These are phyloP conservation scores for Drosophila obscura DNA, from an alignment of 1,140 invertebrate species.

Conservation along the genomic window DNA sequence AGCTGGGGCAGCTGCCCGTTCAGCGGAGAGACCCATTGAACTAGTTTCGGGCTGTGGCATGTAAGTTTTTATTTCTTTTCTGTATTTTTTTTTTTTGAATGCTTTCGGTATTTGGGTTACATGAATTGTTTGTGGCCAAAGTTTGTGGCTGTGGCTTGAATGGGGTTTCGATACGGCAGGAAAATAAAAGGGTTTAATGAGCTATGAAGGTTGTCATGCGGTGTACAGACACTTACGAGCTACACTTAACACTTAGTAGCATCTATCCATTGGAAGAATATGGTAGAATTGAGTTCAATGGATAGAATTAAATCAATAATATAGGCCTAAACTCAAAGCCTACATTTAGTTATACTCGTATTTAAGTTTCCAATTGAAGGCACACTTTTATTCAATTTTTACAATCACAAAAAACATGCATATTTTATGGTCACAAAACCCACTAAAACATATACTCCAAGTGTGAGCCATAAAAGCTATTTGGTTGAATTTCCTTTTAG, in stretches of 20 bases:
- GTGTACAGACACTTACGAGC: not conserved
- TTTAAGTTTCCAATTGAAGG: no score
- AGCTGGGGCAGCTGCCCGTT: slow-evolving; percentile 62
- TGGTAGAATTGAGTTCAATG: not conserved
- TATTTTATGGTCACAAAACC: no score
- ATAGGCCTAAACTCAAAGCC: no score
- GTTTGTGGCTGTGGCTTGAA: slow-evolving; percentile 33
- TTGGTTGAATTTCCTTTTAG: slow-evolving; percentile 9
- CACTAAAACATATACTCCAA: no score
- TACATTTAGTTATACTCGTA: no score
- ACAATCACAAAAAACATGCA: no score
- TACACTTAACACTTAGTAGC: no score
- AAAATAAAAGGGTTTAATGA: slow-evolving; percentile 64
- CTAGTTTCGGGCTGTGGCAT: slow-evolving; percentile 75
- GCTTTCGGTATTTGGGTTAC: slow-evolving; percentile 72
- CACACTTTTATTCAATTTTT: no score
- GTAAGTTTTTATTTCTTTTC: slow-evolving; percentile 38
- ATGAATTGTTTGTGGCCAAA: slow-evolving; percentile 53
- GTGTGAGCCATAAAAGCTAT: no score
- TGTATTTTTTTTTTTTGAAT: slow-evolving; percentile 37
- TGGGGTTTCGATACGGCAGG: slow-evolving; percentile 30
- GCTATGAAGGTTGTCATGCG: slow-evolving; percentile 60
- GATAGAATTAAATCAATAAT: no score
- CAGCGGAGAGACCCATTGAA: slow-evolving; percentile 70
- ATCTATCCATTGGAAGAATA: not conserved